Conservation (phyloP, 2,113 vertebrate species). For the Daubentonia madagascariensis region DNA sequence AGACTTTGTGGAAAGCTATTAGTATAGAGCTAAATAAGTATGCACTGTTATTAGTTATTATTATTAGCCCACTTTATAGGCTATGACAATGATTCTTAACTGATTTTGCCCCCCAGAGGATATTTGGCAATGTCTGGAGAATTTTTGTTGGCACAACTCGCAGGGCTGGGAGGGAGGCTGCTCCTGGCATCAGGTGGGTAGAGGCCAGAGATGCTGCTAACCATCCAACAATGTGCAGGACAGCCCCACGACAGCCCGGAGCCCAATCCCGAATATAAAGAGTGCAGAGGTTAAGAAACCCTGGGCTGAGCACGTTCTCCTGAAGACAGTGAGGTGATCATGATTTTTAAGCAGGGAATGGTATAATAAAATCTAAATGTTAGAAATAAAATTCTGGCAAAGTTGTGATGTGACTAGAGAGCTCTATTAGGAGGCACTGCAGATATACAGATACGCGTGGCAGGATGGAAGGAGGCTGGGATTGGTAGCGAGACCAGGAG, state of each 20-base stretch:
- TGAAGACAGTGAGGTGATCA: background rate
- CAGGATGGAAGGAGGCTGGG: background rate
- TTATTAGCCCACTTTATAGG: background rate
- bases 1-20: background rate
- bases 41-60: background rate
- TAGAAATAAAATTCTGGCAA: background rate
- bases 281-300: background rate
- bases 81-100: background rate
- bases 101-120: background rate
- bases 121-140: background rate
- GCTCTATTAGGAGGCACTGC: background rate
- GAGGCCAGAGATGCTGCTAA: background rate
- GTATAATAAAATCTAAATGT: background rate
- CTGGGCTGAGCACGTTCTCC: background rate
- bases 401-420: background rate
- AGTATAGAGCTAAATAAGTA: background rate
- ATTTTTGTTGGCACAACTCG: background rate
- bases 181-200: background rate
- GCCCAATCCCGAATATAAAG: background rate
- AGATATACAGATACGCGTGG: background rate
- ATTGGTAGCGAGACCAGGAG: fast-evolving
- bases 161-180: background rate
- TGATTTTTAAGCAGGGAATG: background rate
- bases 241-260: fast-evolving
- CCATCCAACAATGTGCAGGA: fast-evolving